Evolutionary conservation across 2,113 vertebrate species (phyloP).

Genomic region (Planiliza haematocheilus): DNA sequence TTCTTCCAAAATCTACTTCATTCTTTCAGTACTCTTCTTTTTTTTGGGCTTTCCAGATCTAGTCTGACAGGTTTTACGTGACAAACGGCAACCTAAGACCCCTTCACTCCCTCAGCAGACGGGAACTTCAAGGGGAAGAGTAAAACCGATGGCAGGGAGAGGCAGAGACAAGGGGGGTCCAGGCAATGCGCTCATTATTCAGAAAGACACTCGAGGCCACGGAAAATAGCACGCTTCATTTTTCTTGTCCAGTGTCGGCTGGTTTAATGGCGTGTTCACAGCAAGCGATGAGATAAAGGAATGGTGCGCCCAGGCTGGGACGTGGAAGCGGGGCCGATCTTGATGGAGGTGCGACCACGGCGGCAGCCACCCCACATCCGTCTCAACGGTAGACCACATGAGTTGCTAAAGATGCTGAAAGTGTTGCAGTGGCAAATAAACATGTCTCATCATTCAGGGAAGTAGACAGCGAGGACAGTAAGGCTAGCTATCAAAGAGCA

Average conservation of each 20-base stretch:
- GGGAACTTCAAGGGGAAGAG: slow-evolving; percentile 68
- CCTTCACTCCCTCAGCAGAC: slow-evolving; percentile 50
- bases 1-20: slow-evolving; percentile 47
- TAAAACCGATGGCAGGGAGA: slow-evolving; percentile 41
- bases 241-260: slow-evolving; percentile 82
- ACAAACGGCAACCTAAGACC: slow-evolving; percentile 60
- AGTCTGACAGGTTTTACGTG: slow-evolving; percentile 52
- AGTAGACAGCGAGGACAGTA: slow-evolving; percentile 18
- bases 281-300: slow-evolving; percentile 73
- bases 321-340: slow-evolving; percentile 36
- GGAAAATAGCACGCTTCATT: slow-evolving; percentile 83
- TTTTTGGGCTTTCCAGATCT: slow-evolving; percentile 62
- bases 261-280: slow-evolving; percentile 76
- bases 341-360: slow-evolving; percentile 4
- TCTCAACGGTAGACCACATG: slow-evolving; percentile 46
- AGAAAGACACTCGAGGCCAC: slow-evolving; percentile 82
- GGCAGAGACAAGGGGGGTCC: slow-evolving; percentile 57
- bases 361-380: slow-evolving; percentile 6
- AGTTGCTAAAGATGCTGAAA: slow-evolving; percentile 17
- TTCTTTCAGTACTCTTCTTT: slow-evolving; percentile 57
- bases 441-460: slow-evolving; percentile 36
- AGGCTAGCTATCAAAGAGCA: slow-evolving; percentile 36
- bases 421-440: slow-evolving; percentile 48
- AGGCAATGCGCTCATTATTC: slow-evolving; percentile 81
- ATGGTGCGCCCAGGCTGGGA: slow-evolving; percentile 42